Percentiles rank a stretch among this genome's conserved stretches.
These are phyloP conservation scores for Bhutanitis thaidina DNA, from an alignment of 2,888 invertebrate genomes.

Conservation along the genomic window DNA sequence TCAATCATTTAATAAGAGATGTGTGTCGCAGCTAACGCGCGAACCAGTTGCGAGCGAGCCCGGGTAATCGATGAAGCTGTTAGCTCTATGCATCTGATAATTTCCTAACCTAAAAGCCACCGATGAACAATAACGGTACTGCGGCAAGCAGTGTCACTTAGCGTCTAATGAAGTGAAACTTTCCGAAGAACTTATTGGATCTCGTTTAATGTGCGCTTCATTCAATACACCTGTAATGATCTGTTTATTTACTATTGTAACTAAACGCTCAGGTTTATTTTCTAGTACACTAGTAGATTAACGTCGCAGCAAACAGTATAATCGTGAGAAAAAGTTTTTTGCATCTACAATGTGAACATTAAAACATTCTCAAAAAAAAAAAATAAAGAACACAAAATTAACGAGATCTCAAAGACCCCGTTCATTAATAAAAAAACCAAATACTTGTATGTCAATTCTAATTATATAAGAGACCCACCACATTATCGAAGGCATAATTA, in stretches of 20 bases:
- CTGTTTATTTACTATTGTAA: background rate
- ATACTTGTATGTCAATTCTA: background rate
- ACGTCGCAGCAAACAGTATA: background rate
- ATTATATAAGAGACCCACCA: background rate
- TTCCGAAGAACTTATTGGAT: constrained; percentile 3
- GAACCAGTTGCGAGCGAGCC: constrained; percentile 34
- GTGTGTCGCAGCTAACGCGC: constrained; percentile 32
- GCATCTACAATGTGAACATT: too few species aligned
- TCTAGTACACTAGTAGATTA: background rate
- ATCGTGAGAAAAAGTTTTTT: background rate
- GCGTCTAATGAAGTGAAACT: constrained; percentile 18
- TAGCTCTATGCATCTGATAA: constrained; percentile 43
- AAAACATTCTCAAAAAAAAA: too few species aligned
- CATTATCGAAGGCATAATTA: background rate
- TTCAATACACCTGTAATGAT: constrained; percentile 5
- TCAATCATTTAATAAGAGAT: constrained; percentile 43
- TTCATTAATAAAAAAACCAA: too few species aligned
- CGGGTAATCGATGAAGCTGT: constrained; percentile 45
- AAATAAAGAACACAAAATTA: background rate
- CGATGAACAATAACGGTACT: constrained; percentile 40
- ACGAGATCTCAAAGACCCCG: too few species aligned
- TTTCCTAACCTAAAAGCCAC: constrained; percentile 48
- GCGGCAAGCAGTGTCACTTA: constrained; percentile 18
- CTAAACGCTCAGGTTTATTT: background rate
- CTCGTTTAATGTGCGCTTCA: constrained; percentile 12